phyloP scores from a whole-genome alignment of 2,113 vertebrate species.

The Cariama cristata region DNA sequence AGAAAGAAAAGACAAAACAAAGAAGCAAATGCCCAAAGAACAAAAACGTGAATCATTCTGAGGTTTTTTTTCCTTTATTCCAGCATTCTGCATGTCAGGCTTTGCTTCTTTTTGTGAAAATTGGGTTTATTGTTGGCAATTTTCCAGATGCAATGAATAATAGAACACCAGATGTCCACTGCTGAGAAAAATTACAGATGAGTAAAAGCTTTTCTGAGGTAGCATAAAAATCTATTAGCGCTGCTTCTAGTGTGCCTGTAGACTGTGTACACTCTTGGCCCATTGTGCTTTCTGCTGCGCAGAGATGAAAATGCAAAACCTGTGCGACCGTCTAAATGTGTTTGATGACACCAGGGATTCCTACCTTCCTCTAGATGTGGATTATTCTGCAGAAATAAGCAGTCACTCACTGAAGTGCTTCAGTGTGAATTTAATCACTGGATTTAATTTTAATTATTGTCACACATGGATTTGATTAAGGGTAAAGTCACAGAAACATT shows the following conservation, averaged over 20 bases:
- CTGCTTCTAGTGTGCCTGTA: neutral
- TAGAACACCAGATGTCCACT: conserved; percentile 57
- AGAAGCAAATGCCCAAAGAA: neutral
- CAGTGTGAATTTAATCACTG: neutral
- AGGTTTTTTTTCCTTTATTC: neutral
- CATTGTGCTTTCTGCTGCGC: neutral
- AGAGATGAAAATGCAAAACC: neutral
- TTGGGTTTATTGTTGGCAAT: conserved; percentile 32
- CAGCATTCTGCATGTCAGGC: neutral
- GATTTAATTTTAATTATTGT: neutral
- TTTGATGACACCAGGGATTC: neutral
- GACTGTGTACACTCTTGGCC: neutral
- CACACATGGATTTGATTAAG: neutral
- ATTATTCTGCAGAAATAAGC: neutral
- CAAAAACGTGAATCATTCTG: neutral
- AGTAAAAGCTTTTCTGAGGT: conserved; percentile 42
- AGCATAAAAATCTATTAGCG: neutral
- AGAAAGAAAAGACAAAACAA: neutral
- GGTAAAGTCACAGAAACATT: neutral
- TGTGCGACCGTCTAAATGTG: neutral
- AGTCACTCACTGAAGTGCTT: neutral
- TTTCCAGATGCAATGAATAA: conserved; percentile 54
- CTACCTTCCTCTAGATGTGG: neutral
- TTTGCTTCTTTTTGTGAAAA: conserved; percentile 20
- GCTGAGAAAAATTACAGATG: conserved; percentile 34